Evolutionary conservation across 2,888 invertebrate species (phyloP), one percentile per base, ranked within the genome.

Genomic region (Epirrita christyi): DNA sequence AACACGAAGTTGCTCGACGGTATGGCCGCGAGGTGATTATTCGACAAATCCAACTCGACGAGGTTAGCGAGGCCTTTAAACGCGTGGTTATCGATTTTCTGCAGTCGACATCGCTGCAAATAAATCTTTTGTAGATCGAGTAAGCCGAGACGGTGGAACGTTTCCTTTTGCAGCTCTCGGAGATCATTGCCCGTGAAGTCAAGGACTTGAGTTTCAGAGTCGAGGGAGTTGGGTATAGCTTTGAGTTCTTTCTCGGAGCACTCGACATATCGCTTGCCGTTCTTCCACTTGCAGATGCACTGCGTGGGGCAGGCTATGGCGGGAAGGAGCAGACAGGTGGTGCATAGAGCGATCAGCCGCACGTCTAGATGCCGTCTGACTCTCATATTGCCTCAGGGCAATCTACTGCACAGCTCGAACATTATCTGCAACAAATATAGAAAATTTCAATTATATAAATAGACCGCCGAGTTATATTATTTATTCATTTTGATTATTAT

Each of bases 211-310:
- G 97, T 97, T 74, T 96, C 96, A 21, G 95, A 93, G 80, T 97
- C 96, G 72, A 98, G 94, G 50, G 95, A 95, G 70, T 94, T 94
- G 1, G 98, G 98, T 56, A 98, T 94, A 9, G 94, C 93, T 64
- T 95, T 94, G 52, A 98, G 91, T 52, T 94, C 95, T 78, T 96
- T 95, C 63, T 96, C 95, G 47, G 95, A 94, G 86, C 98, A 98
- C 83, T 98, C 97, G 47, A 97, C 97, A 67, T 96, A 96, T 80
- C 97, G 96, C 79, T 98, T 98, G 45, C 98, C 98, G 78, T 96
- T 96, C 85, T 97, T 97, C 98, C 98, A 98, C 83, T 97, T 97
- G 93, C 98, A 98, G 55, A 94, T 93, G 85, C 98, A 98, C 66
- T 94, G 94, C 34, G 93, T 89, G 27, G 97, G 97, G 80, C 97